Conservation (phyloP, 1,140 invertebrate genomes). For the Euschistus heros region DNA sequence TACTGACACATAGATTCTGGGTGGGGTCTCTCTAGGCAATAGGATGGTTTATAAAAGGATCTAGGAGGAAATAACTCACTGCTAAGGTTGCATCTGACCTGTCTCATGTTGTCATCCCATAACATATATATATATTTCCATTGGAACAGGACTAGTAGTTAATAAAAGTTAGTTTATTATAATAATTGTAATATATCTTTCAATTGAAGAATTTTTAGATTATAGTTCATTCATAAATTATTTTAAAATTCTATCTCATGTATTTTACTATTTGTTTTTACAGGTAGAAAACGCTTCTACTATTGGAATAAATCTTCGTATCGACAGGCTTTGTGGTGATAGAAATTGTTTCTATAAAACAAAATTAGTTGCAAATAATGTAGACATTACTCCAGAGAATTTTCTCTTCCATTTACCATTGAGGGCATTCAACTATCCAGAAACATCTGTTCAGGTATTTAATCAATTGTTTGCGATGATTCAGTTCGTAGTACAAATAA, state of each 20-base stretch:
- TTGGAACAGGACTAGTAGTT: no score
- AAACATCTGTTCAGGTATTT: slow-evolving; percentile 23
- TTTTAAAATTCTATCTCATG: background rate
- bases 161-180: no score
- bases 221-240: background rate
- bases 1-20: no score
- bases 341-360: slow-evolving; percentile 27
- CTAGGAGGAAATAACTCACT: no score
- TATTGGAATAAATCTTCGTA: slow-evolving; percentile 7
- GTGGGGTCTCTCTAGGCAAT: no score
- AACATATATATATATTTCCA: no score
- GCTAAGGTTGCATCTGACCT: no score
- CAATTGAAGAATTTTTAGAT: background rate
- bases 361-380: slow-evolving; percentile 29
- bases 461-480: background rate
- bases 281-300: slow-evolving; percentile 19
- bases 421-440: slow-evolving; percentile 12
- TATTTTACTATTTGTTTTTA: background rate
- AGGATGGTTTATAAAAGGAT: no score
- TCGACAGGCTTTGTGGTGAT: slow-evolving; percentile 12
- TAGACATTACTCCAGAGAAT: slow-evolving; percentile 36
- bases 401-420: slow-evolving; percentile 27
- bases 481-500: slow-evolving; percentile 4
- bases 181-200: background rate
- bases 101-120: no score